Percentiles rank a stretch among this genome's conserved stretches.
Conservation (phyloP, 2,113 vertebrate species). For the Okapia johnstoni region DNA sequence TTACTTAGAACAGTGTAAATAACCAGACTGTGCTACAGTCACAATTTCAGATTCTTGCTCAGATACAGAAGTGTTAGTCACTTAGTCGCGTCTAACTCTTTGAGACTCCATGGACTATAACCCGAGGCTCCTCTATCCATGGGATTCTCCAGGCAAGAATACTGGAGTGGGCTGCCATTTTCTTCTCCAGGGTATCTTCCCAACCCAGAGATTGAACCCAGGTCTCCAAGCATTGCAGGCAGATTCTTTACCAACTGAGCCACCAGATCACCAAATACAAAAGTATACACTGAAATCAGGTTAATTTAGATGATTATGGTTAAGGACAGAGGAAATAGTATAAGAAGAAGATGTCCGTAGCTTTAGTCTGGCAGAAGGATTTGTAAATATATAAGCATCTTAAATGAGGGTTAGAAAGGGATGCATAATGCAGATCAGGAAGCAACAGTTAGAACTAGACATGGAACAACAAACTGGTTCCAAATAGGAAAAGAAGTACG, state of each 20-base stretch:
- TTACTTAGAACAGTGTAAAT: background rate
- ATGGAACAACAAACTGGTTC: too few species aligned
- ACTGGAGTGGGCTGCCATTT: background rate
- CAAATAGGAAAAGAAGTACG: too few species aligned
- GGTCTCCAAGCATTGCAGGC: background rate
- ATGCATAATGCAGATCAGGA: too few species aligned
- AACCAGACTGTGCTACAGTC: background rate
- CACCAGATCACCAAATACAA: background rate
- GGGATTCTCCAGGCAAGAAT: background rate
- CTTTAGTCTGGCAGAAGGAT: background rate
- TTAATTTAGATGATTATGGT: background rate
- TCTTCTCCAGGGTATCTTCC: background rate
- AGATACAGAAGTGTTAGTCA: background rate
- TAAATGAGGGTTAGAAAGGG: background rate
- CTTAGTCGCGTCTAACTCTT: background rate
- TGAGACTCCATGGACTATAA: background rate
- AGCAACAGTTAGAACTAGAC: too few species aligned
- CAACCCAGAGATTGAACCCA: background rate
- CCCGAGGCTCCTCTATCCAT: background rate
- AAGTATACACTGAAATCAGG: background rate
- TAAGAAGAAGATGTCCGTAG: background rate
- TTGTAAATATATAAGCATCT: background rate
- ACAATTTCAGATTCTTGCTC: background rate
- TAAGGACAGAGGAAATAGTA: background rate
- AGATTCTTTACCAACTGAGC: background rate